Conservation (phyloP, 2,888 invertebrate species). For the Cyclophora albipunctata region DNA sequence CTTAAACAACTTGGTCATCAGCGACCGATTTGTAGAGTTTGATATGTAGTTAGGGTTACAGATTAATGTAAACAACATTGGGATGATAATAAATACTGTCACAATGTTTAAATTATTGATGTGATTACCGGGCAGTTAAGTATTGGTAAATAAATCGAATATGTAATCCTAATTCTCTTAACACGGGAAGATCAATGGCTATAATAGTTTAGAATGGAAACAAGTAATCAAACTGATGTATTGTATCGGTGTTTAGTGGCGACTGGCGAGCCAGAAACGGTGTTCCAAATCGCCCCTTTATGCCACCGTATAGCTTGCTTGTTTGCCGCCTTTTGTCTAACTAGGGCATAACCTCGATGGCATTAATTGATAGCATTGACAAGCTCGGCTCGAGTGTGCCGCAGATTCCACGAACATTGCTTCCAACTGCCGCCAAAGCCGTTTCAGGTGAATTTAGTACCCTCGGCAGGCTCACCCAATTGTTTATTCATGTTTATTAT, state of each 20-base stretch:
- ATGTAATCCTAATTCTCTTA: no score
- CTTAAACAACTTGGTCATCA: no score
- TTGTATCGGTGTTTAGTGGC: constrained; percentile 29
- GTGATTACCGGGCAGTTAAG: no score
- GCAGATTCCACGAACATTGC: constrained; percentile 30
- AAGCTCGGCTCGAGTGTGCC: constrained; percentile 32
- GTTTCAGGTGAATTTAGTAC: constrained; percentile 24
- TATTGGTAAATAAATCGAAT: no score
- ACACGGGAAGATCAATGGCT: no score
- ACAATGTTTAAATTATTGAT: no score
- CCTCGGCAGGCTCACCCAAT: constrained; percentile 17
- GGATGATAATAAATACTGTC: no score
- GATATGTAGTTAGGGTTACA: no score
- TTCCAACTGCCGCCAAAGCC: constrained; percentile 9
- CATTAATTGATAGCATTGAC: constrained; percentile 63
- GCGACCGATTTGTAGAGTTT: no score
- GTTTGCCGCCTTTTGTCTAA: constrained; percentile 53
- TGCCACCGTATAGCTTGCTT: constrained; percentile 36
- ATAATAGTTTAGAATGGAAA: neutral
- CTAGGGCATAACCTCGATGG: constrained; percentile 54
- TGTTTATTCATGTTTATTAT: constrained; percentile 12
- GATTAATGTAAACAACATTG: no score
- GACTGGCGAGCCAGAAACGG: constrained; percentile 31
- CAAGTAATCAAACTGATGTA: constrained; percentile 10
- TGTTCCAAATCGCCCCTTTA: constrained; percentile 33